Evolutionary conservation across 2,888 invertebrate species (phyloP), one percentile per base, ranked within the genome.

Genomic region (Drosophila siamana): DNA sequence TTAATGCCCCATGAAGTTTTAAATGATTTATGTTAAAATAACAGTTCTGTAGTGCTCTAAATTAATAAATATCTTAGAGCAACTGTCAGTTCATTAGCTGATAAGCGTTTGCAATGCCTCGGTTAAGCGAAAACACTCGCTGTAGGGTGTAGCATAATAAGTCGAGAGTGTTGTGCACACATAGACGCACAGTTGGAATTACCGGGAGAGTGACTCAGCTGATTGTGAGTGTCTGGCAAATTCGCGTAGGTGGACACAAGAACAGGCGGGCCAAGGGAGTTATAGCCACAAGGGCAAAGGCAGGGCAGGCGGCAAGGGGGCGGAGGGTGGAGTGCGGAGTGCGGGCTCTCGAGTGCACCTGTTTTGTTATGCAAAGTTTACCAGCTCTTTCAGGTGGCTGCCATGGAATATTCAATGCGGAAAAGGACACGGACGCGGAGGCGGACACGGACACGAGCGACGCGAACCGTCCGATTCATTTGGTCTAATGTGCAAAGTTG

Each of bases 301-400:
- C 15, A 11, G 4, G 11, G 13, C 6, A 2, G 5, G 4, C 13
- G 4, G 36, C 2, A 13, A 5, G 15, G 43, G 38, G 9, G 5
- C 1, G 0, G 16, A 41, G 22, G 51, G 9, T 9, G 36, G 40
- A 19, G 9, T n/a, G 30, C 41, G n/a, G 19, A 33, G 15, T 6
- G 50, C 19, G 67, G 28, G 56, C 65, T 66, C 75, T 66, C 50
- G 62, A 67, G 76, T 66, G 73, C 83, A 80, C 83, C 80, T 85
- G 81, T 69, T 86, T 85, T 73, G 75, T 66, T 77, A 82, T 82
- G 81, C 86, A 85, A 80, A 80, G 79, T 80, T 75, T 67, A 46
- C 66, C 73, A 52, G 52, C 62, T 74, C 77, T 74, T 57, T 74
- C 73, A 80, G 80, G 44, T 74, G 71, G 71, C 67, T 70, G 61